Evolutionary conservation across 2,113 vertebrate genomes (phyloP).

Genomic region (Cinclus cinclus): DNA sequence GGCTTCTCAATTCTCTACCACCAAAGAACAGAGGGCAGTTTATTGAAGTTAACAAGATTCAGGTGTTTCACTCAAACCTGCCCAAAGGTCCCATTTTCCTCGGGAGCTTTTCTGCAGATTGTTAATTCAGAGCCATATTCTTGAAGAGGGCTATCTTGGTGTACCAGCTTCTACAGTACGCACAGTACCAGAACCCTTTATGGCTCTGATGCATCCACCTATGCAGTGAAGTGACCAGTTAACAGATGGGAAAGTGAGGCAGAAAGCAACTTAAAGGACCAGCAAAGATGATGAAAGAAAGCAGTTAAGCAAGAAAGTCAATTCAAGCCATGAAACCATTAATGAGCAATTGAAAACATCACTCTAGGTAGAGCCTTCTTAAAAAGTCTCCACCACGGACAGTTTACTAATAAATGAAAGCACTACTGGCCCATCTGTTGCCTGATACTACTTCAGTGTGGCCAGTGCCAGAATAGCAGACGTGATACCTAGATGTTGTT

Average conservation of each 20-base stretch:
- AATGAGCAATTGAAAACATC: neutral
- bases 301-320: neutral
- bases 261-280: neutral
- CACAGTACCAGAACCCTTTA: neutral
- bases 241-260: neutral
- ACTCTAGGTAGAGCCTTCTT: neutral
- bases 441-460: neutral
- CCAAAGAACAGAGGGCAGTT: neutral
- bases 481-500: neutral
- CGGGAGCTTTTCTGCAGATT: neutral
- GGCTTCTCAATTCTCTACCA: neutral
- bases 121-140: neutral
- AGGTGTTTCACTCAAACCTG: neutral
- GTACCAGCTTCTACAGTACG: neutral
- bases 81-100: neutral
- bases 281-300: neutral
- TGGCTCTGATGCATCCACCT: neutral
- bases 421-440: neutral
- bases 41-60: neutral
- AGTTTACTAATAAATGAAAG: neutral
- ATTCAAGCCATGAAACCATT: neutral
- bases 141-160: neutral
- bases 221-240: neutral
- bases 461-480: neutral
- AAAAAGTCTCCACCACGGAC: rapidly evolving